Evolutionary conservation across 2,797 vertebrate genomes (phyloP).

Genomic region (Apogon talboti): DNA sequence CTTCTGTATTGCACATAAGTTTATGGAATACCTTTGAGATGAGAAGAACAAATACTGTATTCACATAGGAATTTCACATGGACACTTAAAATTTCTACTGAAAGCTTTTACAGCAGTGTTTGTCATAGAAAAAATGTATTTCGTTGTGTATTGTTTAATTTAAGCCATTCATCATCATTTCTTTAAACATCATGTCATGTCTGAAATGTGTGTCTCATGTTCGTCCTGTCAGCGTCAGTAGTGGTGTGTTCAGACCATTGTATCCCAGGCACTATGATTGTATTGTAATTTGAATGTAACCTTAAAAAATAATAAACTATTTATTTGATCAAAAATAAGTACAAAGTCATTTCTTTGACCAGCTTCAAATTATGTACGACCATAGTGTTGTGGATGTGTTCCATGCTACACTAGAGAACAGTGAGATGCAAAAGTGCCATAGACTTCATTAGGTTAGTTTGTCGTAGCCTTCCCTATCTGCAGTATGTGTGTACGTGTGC

Average conservation of each 20-base stretch:
- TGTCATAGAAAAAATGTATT: constrained; percentile 31
- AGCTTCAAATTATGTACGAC: constrained; percentile 83
- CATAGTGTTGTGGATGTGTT: constrained; percentile 82
- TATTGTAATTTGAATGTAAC: constrained; percentile 85
- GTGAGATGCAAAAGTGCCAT: constrained; percentile 10
- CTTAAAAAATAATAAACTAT: constrained; percentile 75
- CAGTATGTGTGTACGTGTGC: constrained; percentile 19
- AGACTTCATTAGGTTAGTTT: constrained; percentile 21
- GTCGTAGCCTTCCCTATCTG: constrained; percentile 21
- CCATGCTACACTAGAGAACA: constrained; percentile 22
- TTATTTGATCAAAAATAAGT: constrained; percentile 75
- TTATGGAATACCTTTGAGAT: constrained; percentile 14
- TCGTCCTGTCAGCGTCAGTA: constrained; percentile 55
- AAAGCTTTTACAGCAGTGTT: constrained; percentile 14
- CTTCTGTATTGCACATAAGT: constrained; percentile 14
- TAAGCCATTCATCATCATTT: constrained; percentile 25
- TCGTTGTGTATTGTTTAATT: constrained; percentile 34
- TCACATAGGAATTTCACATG: constrained; percentile 6
- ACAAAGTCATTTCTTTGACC: constrained; percentile 77
- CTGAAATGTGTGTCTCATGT: constrained; percentile 58
- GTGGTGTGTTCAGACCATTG: constrained; percentile 57
- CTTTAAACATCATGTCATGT: constrained; percentile 46
- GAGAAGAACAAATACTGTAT: constrained; percentile 26
- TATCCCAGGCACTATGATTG: constrained; percentile 85
- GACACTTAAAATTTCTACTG: not conserved